Conservation (phyloP, 2,888 invertebrate genomes). For the Eurois occulta region DNA sequence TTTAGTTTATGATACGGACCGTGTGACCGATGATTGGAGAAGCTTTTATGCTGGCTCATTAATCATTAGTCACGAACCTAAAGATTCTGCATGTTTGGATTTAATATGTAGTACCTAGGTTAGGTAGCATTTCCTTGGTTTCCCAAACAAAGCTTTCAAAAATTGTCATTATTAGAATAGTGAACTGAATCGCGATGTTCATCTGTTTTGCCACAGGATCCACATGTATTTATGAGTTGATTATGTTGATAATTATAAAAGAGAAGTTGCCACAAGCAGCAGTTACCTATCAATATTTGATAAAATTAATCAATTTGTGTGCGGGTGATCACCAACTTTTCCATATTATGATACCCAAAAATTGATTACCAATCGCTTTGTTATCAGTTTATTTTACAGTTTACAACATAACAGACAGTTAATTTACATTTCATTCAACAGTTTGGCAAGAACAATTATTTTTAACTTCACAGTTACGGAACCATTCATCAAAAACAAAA, state of each 20-base stretch:
- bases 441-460: constrained; percentile 45
- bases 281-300: background rate
- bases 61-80: background rate
- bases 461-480: constrained; percentile 37
- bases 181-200: background rate
- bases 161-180: background rate
- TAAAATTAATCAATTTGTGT: background rate
- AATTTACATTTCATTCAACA: constrained; percentile 41
- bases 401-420: constrained; percentile 9
- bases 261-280: background rate
- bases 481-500: constrained; percentile 47
- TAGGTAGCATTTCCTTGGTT: background rate
- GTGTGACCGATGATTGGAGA: background rate
- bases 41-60: background rate
- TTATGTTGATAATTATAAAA: background rate
- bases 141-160: background rate
- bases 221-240: background rate
- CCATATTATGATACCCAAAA: background rate
- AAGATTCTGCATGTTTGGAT: background rate
- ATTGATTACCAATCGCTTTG: background rate
- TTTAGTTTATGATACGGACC: background rate
- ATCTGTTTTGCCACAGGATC: background rate
- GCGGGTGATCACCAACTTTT: background rate
- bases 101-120: background rate
- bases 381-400: constrained; percentile 19